Percentiles rank a stretch among this genome's conserved stretches.
Evolutionary conservation across 2,888 invertebrate genomes (phyloP).

Genomic region (Cordilura impudica): DNA sequence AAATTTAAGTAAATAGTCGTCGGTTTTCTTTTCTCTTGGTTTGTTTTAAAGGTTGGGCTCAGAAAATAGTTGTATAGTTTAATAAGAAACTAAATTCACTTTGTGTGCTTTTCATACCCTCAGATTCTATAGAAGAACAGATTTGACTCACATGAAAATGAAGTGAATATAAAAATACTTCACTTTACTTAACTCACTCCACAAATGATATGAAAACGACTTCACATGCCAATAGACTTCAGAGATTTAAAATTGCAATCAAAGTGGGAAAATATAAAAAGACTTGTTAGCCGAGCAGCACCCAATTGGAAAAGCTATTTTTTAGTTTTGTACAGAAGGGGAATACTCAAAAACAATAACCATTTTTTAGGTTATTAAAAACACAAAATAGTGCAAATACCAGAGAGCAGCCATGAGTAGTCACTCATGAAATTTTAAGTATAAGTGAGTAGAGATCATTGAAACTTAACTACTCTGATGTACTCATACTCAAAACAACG

Average conservation of each 20-base stretch:
- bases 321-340: too few species aligned
- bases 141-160: slow-evolving; percentile 51
- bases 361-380: too few species aligned
- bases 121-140: not conserved
- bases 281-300: not conserved
- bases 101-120: not conserved
- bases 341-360: too few species aligned
- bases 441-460: too few species aligned
- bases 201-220: slow-evolving; percentile 27
- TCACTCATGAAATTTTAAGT: too few species aligned
- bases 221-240: slow-evolving; percentile 47
- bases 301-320: not conserved
- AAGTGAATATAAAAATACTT: slow-evolving; percentile 43
- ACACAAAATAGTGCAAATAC: too few species aligned
- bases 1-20: too few species aligned
- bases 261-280: not conserved
- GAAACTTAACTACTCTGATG: too few species aligned
- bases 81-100: slow-evolving; percentile 40
- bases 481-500: too few species aligned
- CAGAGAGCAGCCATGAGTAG: too few species aligned
- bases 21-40: too few species aligned
- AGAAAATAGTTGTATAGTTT: slow-evolving; percentile 56
- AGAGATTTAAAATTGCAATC: slow-evolving; percentile 1
- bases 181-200: slow-evolving; percentile 12
- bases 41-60: slow-evolving; percentile 7